Evolutionary conservation across 2,888 invertebrate genomes (phyloP), one percentile per base, ranked within the genome.

Genomic region (Parasteatoda lunata): DNA sequence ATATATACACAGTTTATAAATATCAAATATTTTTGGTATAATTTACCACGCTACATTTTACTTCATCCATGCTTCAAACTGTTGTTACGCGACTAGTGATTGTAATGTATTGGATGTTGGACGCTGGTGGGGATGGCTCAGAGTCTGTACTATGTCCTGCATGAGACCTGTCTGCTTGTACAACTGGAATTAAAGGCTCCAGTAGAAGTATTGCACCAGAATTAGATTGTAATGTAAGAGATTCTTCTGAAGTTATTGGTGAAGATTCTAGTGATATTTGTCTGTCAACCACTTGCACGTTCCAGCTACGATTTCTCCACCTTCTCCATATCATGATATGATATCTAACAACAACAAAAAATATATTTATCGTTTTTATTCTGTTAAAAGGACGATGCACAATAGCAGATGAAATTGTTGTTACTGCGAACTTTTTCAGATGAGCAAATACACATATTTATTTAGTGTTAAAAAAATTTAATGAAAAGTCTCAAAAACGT

Each of bases 281-380:
- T 1, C 73, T 54, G 13, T 87, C 86, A 5, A 82, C 69, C 30
- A 87, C 59, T 6, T 73, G 30, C 8, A 87, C 77, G 54, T 78
- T 77, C 73, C 77, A 87, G 68, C 77, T 72, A n/a, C 47, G 81
- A 8, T 73, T 30, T 11, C 86, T 45, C 86, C 86, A 87, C 15
- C 77, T 15, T 1, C 13, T 49, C 81, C 81, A 87, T 47, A 82
- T 77, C 51, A 64, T 69, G 4, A 72, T 15, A n/a, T 87, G 81
- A 47, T 87, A 82, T 13, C 86, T 87, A 52, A 5, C 77, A 49
- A 9, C 5, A 11, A 59, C 4, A 8, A 59, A 54, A 54, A 54
- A 49, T 4, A 48, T 30, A 13, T 11, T 49, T 4, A 71, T 13
- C 13, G 4, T 4, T 13, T 49, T 13, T 13, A 13, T 49, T 0